Conservation (phyloP, 2,797 vertebrate genomes). For the Trachurus trachurus region DNA sequence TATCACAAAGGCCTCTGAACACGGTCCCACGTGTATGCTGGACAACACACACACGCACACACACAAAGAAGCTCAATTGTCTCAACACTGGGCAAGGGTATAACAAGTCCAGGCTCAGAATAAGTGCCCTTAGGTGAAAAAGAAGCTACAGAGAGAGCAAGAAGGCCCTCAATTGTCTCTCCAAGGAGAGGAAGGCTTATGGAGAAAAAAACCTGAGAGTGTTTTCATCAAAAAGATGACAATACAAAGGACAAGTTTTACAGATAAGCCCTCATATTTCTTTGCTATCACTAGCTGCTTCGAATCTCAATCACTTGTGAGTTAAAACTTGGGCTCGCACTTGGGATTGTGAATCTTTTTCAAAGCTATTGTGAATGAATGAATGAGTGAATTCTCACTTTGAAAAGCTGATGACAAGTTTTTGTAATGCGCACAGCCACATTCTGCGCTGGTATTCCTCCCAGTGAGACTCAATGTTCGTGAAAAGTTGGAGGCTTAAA, state of each 20-base stretch:
- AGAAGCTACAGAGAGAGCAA: slow-evolving; percentile 69
- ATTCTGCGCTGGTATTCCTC: background rate
- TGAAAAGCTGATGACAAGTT: slow-evolving; percentile 26
- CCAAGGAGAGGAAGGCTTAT: slow-evolving; percentile 77
- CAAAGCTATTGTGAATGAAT: background rate
- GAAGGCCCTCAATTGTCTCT: slow-evolving; percentile 80
- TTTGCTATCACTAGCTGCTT: slow-evolving; percentile 37
- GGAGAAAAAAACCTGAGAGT: slow-evolving; percentile 46
- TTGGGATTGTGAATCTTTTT: background rate
- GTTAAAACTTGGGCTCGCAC: background rate
- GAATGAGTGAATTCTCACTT: background rate
- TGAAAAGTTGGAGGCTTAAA: slow-evolving; percentile 27
- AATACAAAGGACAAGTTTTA: slow-evolving; percentile 70
- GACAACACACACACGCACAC: slow-evolving; percentile 60
- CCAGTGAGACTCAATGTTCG: background rate
- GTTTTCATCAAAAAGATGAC: slow-evolving; percentile 69
- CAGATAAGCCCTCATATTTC: slow-evolving; percentile 35
- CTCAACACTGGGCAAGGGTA: slow-evolving; percentile 56
- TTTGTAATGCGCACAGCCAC: background rate
- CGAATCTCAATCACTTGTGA: slow-evolving; percentile 11
- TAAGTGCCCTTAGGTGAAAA: slow-evolving; percentile 79
- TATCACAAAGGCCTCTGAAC: slow-evolving; percentile 81
- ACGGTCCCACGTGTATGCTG: slow-evolving; percentile 69
- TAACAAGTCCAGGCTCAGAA: slow-evolving; percentile 71
- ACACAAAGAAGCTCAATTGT: slow-evolving; percentile 73